Evolutionary conservation across 2,113 vertebrate genomes (phyloP).

Genomic region (Ailuropoda melanoleuca): DNA sequence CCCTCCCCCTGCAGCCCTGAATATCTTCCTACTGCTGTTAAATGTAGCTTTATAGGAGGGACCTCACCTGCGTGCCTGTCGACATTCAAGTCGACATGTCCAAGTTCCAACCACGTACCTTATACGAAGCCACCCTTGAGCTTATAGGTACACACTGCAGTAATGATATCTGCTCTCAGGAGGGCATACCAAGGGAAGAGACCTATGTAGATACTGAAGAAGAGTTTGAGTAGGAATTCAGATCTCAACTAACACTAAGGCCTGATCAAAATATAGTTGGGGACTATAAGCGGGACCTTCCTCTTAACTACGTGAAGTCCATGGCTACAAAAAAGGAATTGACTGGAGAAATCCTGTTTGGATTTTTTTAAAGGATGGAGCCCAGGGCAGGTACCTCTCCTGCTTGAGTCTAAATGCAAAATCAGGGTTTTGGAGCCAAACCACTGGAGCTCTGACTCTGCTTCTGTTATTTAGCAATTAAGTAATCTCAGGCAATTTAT

Average conservation of each 20-base stretch:
- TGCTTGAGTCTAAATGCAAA: neutral
- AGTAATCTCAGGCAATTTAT: neutral
- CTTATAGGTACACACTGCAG: neutral
- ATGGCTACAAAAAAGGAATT: neutral
- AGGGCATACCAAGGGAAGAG: neutral
- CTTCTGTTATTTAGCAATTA: neutral
- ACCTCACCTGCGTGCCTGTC: fast-evolving
- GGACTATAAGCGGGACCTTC: too few relatives aligned
- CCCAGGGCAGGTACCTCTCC: neutral
- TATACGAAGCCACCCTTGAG: neutral
- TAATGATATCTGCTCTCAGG: neutral
- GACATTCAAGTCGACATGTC: fast-evolving
- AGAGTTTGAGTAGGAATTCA: neutral
- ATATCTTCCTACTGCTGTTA: neutral
- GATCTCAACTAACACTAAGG: neutral
- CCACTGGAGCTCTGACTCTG: neutral
- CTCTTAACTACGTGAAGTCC: neutral
- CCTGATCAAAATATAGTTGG: neutral
- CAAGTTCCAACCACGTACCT: neutral
- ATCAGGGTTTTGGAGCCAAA: neutral
- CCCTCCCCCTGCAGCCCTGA: fast-evolving
- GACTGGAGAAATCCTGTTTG: neutral
- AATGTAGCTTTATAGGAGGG: neutral
- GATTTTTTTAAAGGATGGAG: neutral
- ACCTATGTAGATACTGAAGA: neutral